These are phyloP conservation scores for Diachasma alloeum DNA, from an alignment of 1,140 invertebrate species.

Conservation along the genomic window DNA sequence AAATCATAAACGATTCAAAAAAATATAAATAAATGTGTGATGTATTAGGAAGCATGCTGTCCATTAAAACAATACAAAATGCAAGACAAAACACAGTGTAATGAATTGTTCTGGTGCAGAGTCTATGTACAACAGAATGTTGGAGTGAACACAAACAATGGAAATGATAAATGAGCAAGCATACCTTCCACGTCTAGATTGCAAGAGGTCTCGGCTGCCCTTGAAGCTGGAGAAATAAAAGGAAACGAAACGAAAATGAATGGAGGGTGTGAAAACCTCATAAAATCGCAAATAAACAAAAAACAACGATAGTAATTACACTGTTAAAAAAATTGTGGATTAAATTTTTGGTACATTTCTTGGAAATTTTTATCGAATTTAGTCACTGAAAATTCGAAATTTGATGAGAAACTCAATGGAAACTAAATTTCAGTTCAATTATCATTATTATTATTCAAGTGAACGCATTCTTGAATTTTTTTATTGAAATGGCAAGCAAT, in stretches of 20 bases:
- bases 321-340: too few species aligned
- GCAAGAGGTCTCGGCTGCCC: slow-evolving; percentile 48
- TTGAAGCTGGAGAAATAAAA: slow-evolving; percentile 44
- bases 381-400: not conserved
- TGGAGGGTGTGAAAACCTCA: slow-evolving; percentile 1
- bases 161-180: slow-evolving; percentile 16
- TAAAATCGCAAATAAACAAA: slow-evolving; percentile 26
- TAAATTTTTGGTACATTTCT: too few species aligned
- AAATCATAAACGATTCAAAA: not conserved
- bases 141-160: not conserved
- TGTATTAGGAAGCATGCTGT: not conserved
- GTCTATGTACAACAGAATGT: slow-evolving; percentile 6
- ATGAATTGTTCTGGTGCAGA: not conserved
- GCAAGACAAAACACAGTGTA: not conserved
- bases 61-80: slow-evolving; percentile 1
- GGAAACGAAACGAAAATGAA: slow-evolving; percentile 25
- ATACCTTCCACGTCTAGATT: slow-evolving; percentile 47
- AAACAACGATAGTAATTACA: not conserved
- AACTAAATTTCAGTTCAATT: too few species aligned
- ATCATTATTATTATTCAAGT: too few species aligned
- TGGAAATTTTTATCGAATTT: too few species aligned
- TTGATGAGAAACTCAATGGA: not conserved
- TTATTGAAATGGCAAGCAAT: too few species aligned
- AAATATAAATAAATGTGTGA: slow-evolving; percentile 7
- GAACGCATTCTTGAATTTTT: too few species aligned